Conservation (phyloP, 2,113 vertebrate species). For the Meriones unguiculatus region DNA sequence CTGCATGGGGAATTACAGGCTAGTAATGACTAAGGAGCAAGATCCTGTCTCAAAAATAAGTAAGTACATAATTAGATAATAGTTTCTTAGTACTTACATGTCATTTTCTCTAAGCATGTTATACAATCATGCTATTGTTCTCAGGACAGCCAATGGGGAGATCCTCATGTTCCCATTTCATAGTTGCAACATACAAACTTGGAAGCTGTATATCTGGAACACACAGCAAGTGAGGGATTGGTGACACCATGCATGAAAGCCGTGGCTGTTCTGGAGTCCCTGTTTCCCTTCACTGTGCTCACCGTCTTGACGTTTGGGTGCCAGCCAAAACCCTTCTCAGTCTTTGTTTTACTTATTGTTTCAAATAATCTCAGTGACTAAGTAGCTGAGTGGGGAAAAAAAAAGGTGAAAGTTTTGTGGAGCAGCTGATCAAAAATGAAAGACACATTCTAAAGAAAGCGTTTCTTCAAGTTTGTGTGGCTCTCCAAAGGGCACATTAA, state of each 20-base stretch:
- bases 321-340: background rate
- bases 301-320: background rate
- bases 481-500: constrained; percentile 27
- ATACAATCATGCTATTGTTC: rapidly evolving
- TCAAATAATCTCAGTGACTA: background rate
- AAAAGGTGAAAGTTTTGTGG: background rate
- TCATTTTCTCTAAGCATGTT: background rate
- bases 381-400: background rate
- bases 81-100: too few relatives aligned
- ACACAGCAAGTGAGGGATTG: background rate
- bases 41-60: background rate
- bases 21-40: background rate
- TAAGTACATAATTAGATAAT: background rate
- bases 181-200: background rate
- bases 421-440: background rate
- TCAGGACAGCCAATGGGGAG: background rate
- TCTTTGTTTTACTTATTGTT: constrained; percentile 36
- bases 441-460: constrained; percentile 19
- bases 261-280: background rate
- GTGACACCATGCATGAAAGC: background rate
- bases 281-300: background rate
- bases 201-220: background rate
- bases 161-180: background rate
- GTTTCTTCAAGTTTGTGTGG: background rate
- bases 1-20: background rate